phyloP scores from a whole-genome alignment of 1,140 invertebrate species.

The Piezodorus guildinii region DNA sequence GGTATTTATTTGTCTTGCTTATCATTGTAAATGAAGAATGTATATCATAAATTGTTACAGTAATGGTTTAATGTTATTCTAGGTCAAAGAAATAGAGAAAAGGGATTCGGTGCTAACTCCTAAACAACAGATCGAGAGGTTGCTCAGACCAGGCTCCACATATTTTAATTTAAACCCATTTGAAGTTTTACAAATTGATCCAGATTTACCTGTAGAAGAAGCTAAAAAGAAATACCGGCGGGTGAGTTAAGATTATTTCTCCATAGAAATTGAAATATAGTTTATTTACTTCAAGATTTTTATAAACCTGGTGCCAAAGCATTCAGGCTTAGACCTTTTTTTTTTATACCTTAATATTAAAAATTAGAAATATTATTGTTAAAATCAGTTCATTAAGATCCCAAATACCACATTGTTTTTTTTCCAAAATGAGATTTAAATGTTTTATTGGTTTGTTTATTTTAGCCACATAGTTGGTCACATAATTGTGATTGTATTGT shows the following conservation, averaged over 20 bases:
- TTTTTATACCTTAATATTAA: too few species aligned
- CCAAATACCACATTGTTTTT: too few species aligned
- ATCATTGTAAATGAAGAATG: background rate
- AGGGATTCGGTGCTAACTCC: conserved; percentile 81
- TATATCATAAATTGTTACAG: background rate
- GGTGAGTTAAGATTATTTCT: conserved; percentile 34
- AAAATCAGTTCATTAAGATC: too few species aligned
- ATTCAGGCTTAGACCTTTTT: too few species aligned
- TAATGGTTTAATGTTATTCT: conserved; percentile 8
- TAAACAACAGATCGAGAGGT: conserved; percentile 87
- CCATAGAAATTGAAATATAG: too few species aligned
- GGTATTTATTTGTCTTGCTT: background rate
- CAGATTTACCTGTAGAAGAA: conserved; percentile 74
- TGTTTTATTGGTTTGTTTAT: too few species aligned
- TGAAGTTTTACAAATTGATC: conserved; percentile 90
- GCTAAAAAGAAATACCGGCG: conserved; percentile 94
- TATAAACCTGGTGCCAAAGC: too few species aligned
- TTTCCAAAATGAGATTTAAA: too few species aligned
- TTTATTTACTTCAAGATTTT: too few species aligned
- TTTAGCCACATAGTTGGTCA: too few species aligned
- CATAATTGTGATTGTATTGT: too few species aligned
- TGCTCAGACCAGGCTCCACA: conserved; percentile 83
- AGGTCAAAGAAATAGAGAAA: conserved; percentile 94
- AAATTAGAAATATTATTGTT: too few species aligned
- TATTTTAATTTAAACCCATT: conserved; percentile 96